Evolutionary conservation across 2,797 vertebrate species (phyloP), one percentile per base, ranked within the genome.

Genomic region (Coreius guichenoti): DNA sequence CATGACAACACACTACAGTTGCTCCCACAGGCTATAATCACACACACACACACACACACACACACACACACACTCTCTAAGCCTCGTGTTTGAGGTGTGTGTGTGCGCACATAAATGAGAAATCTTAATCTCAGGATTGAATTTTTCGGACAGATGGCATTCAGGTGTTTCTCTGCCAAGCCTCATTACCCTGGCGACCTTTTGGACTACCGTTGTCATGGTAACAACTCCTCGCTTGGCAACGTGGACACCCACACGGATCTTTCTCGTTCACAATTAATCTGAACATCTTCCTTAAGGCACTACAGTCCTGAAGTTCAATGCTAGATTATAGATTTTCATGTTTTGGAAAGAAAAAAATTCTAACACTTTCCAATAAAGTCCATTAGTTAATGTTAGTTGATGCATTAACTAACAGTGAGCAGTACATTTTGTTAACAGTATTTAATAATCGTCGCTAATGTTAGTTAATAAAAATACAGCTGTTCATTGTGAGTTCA

Each of bases 111-210:
- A 29, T 63, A 36, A 68, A 76, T 54, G 77, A 56, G 75, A 82
- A 83, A 87, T 84, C 83, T 45, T 75, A 43, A 87, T 89, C 88
- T 58, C 54, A 83, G 74, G 69, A 74, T 87, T 87, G 88, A 85
- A 87, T 91, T 89, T 90, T 89, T 86, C 7, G 86, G 63, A 89
- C 93, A 94, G 93, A 94, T 92, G 93, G 94, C 82, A 47, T 84
- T 5, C 83, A 90, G 90, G 91, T 83, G 86, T 86, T 89, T 68
- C 19, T 69, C 89, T 91, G 92, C 94, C 93, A 93, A 89, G 47
- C 23, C 1, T 74, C 14, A 82, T 89, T 87, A 82, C 63, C 77
- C 88, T 74, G 88, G 92, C 89, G 91, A 92, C 90, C 91, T 87
- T 87, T 86, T 92, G 87, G 51, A 88, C 86, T 43, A 5, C 19